These are phyloP conservation scores for Caenorhabditis virilis DNA, from an alignment of 2,888 invertebrate genomes.

Conservation along the genomic window DNA sequence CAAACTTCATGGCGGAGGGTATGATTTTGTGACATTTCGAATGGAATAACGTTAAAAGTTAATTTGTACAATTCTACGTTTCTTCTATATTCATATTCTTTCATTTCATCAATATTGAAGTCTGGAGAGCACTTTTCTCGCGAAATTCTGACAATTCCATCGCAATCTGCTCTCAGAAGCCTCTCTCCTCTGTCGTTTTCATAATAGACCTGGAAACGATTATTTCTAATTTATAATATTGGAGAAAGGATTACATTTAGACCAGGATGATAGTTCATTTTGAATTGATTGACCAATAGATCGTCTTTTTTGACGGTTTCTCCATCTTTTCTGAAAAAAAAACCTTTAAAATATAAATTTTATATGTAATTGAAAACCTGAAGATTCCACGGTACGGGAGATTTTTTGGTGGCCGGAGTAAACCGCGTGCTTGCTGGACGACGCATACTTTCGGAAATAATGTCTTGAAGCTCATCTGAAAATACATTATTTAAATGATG, in stretches of 20 bases:
- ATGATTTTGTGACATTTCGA: constrained; percentile 37
- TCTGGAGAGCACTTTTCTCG: constrained; percentile 57
- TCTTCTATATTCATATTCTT: constrained; percentile 37
- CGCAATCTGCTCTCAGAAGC: constrained; percentile 61
- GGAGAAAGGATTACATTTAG: constrained; percentile 64
- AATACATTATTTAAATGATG: not conserved
- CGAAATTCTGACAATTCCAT: constrained; percentile 66
- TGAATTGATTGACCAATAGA: constrained; percentile 61
- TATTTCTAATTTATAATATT: not conserved
- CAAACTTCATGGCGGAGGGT: constrained; percentile 39
- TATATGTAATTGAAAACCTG: constrained; percentile 21
- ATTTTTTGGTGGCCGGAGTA: constrained; percentile 59
- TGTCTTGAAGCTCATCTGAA: constrained; percentile 30
- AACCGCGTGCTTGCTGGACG: constrained; percentile 31
- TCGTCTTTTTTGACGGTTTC: constrained; percentile 60
- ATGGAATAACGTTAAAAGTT: constrained; percentile 50
- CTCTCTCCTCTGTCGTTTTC: constrained; percentile 52
- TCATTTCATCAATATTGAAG: constrained; percentile 42
- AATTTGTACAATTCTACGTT: constrained; percentile 45
- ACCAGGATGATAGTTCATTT: constrained; percentile 68
- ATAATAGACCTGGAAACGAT: constrained; percentile 38
- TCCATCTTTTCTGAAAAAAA: constrained; percentile 43
- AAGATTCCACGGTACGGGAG: constrained; percentile 66
- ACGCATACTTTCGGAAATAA: not conserved
- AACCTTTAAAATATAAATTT: not conserved